Evolutionary conservation across 1,140 invertebrate genomes (phyloP), one percentile per base, ranked within the genome.

Genomic region (Drosophila ambigua): DNA sequence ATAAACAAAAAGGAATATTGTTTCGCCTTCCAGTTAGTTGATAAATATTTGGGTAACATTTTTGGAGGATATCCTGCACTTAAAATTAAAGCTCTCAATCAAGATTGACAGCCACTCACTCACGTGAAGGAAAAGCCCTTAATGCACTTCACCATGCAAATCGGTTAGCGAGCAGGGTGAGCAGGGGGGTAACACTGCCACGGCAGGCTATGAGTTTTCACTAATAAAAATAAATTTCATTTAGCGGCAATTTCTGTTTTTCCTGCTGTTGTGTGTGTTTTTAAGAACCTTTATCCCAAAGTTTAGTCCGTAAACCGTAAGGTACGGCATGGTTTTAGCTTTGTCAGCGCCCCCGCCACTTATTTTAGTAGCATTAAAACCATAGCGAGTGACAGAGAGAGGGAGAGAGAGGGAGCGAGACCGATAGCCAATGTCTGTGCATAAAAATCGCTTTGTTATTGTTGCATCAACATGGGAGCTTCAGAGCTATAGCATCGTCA

Each of bases 391-490:
- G 6, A 28, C 5, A 28, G 31, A 4, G 35, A 24, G 23, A 4
- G 23, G 2, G 23, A 11, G 2, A 8, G 35, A 1, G 11, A 13
- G 35, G 1, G 11, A 13, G 35, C 3, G 31, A 39, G 35, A 13
- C 11, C 9, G 62, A 49, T 61, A 51, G 49, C 35, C 53, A 65
- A 53, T 66, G 72, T 46, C 72, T 58, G 72, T 77, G 83, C 83
- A 88, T 88, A 88, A 88, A 88, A 88, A 88, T 89, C 35, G 83
- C 62, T 67, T 82, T 83, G 83, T 88, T 88, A 88, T 89, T 83
- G 83, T 89, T 89, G 83, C 84, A 52, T 50, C 35, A 35, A 51
- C 39, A 60, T 28, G 35, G 2, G 28, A 31, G 31, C 59, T 58
- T 13, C 23, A 59, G 45, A 20, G 35, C 60, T 26, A 62, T 59